Conservation (phyloP, 2,888 invertebrate species). For the Melinaea marsaeus region DNA sequence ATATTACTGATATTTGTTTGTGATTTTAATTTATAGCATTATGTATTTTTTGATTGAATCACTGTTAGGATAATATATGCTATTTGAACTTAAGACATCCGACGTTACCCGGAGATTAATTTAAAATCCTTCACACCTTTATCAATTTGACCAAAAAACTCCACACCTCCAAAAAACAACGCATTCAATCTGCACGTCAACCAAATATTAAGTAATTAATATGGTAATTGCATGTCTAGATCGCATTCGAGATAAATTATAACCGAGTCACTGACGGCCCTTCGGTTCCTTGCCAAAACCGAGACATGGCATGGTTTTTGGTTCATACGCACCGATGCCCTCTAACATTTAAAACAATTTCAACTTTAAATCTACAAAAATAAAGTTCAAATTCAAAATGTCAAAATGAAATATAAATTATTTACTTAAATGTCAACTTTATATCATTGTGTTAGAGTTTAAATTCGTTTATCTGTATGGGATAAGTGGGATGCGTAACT, state of each 20-base stretch:
- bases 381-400: constrained; percentile 20
- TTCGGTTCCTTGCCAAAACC: constrained; percentile 41
- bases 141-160: constrained; percentile 29
- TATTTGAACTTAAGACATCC: constrained; percentile 17
- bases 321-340: constrained; percentile 41
- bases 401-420: background rate
- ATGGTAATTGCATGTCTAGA: constrained; percentile 66
- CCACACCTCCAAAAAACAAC: constrained; percentile 33
- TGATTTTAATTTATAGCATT: too few species aligned
- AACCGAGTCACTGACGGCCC: constrained; percentile 43
- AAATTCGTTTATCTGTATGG: constrained; percentile 11
- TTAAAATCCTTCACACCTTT: constrained; percentile 31
- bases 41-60: too few species aligned
- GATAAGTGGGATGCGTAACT: constrained; percentile 29
- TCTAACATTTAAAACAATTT: background rate
- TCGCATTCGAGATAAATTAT: constrained; percentile 57
- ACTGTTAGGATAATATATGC: too few species aligned
- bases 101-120: constrained; percentile 26
- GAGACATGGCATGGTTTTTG: constrained; percentile 44
- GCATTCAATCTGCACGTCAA: constrained; percentile 36
- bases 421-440: constrained; percentile 13
- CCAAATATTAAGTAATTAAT: constrained; percentile 63
- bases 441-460: constrained; percentile 7
- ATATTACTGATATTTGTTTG: too few species aligned
- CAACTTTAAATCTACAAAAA: constrained; percentile 1